Conservation (phyloP, 2,888 invertebrate species). For the Stenodema calcarata region DNA sequence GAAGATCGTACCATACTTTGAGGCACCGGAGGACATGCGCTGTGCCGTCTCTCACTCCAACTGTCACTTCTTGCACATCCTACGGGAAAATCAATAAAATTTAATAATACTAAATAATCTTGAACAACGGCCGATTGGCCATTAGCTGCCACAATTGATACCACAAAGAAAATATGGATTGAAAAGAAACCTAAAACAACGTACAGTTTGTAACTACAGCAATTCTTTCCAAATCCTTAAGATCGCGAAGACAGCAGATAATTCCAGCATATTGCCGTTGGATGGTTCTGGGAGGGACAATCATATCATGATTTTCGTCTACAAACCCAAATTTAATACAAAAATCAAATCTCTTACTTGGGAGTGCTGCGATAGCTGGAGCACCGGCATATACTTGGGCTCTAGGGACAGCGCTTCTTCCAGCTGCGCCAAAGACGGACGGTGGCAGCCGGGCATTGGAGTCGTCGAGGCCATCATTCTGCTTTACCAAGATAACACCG, state of each 20-base stretch:
- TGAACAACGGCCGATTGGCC: too few relatives aligned
- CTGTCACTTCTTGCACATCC: conserved; percentile 76
- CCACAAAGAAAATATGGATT: too few relatives aligned
- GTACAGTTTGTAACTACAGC: too few relatives aligned
- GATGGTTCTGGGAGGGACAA: too few relatives aligned
- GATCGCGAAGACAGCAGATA: too few relatives aligned
- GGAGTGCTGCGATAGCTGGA: conserved; percentile 70
- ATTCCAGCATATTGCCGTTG: too few relatives aligned
- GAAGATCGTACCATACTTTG: conserved; percentile 85
- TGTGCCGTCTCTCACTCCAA: conserved; percentile 78
- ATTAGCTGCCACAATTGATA: too few relatives aligned
- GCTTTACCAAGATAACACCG: background rate
- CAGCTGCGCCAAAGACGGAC: conserved; percentile 65
- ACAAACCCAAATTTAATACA: background rate
- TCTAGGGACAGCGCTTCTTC: conserved; percentile 74
- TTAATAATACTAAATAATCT: too few relatives aligned
- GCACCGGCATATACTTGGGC: conserved; percentile 73
- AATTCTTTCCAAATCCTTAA: too few relatives aligned
- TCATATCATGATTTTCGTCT: background rate
- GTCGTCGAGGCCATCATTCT: background rate
- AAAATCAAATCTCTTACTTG: conserved; percentile 64
- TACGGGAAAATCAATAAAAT: conserved; percentile 58
- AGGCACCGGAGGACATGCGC: conserved; percentile 81
- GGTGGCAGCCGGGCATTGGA: conserved; percentile 54
- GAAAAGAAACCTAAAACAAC: too few relatives aligned